A percentile compares a stretch with the other conserved stretches of the same genome.
These are phyloP conservation scores for Microcebus griseorufus DNA, from an alignment of 2,113 vertebrate species.

Conservation along the genomic window DNA sequence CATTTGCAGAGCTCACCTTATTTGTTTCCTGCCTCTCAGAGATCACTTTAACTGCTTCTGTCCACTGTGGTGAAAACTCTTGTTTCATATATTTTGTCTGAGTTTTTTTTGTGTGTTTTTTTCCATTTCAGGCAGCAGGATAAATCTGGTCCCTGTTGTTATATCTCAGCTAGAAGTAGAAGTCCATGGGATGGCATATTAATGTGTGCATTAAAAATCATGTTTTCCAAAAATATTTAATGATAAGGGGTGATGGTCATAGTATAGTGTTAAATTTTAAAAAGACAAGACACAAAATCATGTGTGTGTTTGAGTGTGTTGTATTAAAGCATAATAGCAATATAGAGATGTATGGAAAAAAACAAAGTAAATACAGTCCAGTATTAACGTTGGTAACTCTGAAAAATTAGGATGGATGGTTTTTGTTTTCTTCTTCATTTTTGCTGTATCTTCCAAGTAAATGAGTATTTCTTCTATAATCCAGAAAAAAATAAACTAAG, in stretches of 20 bases:
- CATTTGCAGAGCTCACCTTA: neutral
- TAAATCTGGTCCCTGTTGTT: neutral
- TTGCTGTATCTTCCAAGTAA: slow-evolving; percentile 2
- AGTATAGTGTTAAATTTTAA: neutral
- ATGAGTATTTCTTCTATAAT: neutral
- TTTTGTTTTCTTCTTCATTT: neutral
- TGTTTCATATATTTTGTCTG: neutral
- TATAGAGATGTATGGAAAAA: neutral
- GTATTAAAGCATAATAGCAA: neutral
- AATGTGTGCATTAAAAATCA: neutral
- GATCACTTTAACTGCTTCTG: neutral
- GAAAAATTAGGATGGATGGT: neutral
- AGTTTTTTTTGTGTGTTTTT: neutral
- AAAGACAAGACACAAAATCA: neutral
- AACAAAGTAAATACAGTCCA: neutral
- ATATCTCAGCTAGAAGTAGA: neutral
- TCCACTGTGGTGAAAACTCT: neutral
- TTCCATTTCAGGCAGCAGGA: neutral
- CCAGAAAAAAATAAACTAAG: neutral
- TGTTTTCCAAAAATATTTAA: neutral
- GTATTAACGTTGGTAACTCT: neutral
- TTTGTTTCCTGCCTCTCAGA: neutral
- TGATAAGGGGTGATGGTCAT: neutral
- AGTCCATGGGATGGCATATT: neutral
- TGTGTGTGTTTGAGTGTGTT: neutral